Evolutionary conservation across 2,888 invertebrate genomes (phyloP).

Genomic region (Synergus umbraculus): DNA sequence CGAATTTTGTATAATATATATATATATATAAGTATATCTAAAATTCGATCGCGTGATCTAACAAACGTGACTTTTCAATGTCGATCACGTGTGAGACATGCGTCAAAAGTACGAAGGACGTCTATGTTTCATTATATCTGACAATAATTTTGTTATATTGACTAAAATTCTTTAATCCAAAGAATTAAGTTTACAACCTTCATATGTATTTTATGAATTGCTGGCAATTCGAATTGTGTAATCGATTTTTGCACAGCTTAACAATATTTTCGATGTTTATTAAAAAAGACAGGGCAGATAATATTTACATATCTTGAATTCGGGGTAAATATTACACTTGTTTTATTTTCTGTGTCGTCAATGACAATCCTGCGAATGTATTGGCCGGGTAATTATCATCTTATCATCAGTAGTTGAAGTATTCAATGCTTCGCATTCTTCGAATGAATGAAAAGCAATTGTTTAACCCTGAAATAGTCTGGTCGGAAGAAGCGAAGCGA

Average conservation of each 20-base stretch:
- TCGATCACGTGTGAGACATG: conserved; percentile 39
- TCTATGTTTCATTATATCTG: conserved; percentile 12
- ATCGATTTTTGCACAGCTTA: background rate
- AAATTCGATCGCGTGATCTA: conserved; percentile 33
- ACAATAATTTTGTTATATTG: background rate
- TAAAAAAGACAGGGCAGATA: background rate
- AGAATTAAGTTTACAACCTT: background rate
- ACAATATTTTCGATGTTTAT: background rate
- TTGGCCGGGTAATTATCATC: background rate
- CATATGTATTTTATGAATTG: too few species aligned
- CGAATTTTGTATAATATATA: background rate
- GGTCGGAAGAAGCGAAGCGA: conserved; percentile 11
- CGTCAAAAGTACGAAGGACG: conserved; percentile 40
- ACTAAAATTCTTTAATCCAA: background rate
- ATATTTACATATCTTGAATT: too few species aligned
- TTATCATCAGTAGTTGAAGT: background rate
- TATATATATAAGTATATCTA: background rate
- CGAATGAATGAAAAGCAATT: conserved; percentile 27
- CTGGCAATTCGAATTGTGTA: background rate
- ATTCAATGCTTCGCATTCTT: conserved; percentile 17
- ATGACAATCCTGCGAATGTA: background rate
- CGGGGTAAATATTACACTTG: too few species aligned
- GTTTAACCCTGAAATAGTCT: conserved; percentile 25
- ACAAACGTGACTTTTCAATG: background rate
- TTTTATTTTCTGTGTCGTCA: background rate